Base-by-base conservation (phyloP, 2,888 invertebrate genomes). In the Chymomyza fuscimana region DNA sequence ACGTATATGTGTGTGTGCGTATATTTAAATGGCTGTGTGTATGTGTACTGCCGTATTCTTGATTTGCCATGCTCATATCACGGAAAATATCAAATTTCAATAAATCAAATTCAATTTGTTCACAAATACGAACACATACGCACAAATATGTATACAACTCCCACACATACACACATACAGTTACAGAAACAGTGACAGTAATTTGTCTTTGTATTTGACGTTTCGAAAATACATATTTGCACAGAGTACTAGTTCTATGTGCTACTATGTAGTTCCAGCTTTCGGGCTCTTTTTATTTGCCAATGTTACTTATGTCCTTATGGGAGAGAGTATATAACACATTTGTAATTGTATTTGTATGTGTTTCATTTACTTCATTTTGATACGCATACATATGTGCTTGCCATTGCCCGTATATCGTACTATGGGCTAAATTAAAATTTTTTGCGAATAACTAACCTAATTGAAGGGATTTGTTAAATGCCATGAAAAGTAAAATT, bases 81-180 rank as follows among this genome's bases (percentile, higher is more conserved):
- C 80, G 80, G 87, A 86, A 86, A 81, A 88, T 88, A 89, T 89
- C 89, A 89, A 89, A 89, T 89, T 89, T 89, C 89, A 90, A 89
- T 90, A 90, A 89, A 89, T 89, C 90, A 90, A 89, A 89, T 89
- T 90, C 84, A 90, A 89, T 90, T 89, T 89, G 82, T 79, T 74
- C 79, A 70, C 69, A 84, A 67, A 78, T 67, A 76, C 72, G 77
- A 67, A 76, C 58, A 64, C 68, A 59, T 29, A 58, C 54, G 59
- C 52, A 62, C 63, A 50, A 36, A 56, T 12, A 66, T n/a, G n/a
- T 12, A 66, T 68, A 60, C 12, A 66, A 58, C 9, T 5, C 25
- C 63, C 50, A 73, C 58, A 65, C 19, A 51, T 50, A 64, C 46
- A 56, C 58, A 69, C 51, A 70, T 70, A 70, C 69, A 63, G 62